Conservation (phyloP, 2,888 invertebrate genomes). For the Hedya salicella region DNA sequence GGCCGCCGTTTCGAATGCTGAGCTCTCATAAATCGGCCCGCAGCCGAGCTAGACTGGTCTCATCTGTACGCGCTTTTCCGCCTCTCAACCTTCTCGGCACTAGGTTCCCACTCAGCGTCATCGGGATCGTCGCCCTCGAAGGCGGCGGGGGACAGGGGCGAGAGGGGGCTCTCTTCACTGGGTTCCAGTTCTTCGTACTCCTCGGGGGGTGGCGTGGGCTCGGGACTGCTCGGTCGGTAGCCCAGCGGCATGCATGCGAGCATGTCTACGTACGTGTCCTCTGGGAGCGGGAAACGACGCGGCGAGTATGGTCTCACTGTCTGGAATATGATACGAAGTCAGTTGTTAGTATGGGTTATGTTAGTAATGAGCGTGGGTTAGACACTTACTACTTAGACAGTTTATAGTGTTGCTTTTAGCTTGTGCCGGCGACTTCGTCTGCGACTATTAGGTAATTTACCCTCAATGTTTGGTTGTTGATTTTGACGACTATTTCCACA, state of each 20-base stretch:
- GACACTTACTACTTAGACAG: no score
- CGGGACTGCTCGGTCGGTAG: conserved; percentile 68
- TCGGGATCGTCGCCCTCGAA: conserved; percentile 93
- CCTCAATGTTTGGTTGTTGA: no score
- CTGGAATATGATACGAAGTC: conserved; percentile 68
- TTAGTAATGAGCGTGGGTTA: neutral
- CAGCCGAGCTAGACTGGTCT: conserved; percentile 42
- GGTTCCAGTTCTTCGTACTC: conserved; percentile 10
- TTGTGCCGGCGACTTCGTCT: no score
- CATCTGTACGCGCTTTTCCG: conserved; percentile 66
- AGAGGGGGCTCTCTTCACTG: conserved; percentile 58
- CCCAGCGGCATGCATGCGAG: conserved; percentile 88
- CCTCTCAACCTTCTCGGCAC: conserved; percentile 65
- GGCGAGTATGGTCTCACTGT: conserved; percentile 90
- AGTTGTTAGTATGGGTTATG: conserved; percentile 43
- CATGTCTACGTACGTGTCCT: conserved; percentile 89
- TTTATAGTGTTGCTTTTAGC: no score
- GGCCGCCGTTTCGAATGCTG: no score
- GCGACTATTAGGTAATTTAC: no score
- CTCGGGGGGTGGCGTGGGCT: conserved; percentile 41
- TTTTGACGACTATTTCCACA: no score
- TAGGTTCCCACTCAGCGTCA: conserved; percentile 92
- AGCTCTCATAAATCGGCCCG: no score
- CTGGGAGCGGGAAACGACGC: conserved; percentile 89
- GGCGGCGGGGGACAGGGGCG: conserved; percentile 62